These are phyloP conservation scores for Augochlorella aurata DNA, from an alignment of 2,888 invertebrate species.

Conservation along the genomic window DNA sequence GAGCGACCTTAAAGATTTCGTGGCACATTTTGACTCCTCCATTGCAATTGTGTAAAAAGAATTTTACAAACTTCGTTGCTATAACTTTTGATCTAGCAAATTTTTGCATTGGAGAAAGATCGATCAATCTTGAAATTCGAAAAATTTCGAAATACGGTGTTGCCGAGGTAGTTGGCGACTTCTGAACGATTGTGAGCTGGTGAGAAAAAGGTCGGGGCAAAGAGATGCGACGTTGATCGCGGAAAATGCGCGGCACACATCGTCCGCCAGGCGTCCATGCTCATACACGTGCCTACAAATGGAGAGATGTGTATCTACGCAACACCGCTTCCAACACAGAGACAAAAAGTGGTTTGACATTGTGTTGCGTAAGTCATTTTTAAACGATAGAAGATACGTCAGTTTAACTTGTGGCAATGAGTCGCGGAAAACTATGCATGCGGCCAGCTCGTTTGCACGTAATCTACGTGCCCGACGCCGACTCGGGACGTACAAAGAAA, in stretches of 20 bases:
- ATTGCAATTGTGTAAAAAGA: too few species aligned
- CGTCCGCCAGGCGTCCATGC: background rate
- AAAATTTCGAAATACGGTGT: background rate
- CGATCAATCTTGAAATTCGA: too few species aligned
- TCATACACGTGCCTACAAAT: conserved; percentile 13
- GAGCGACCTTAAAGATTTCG: too few species aligned
- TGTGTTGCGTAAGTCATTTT: conserved; percentile 52
- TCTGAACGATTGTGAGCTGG: background rate
- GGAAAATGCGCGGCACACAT: conserved; percentile 16
- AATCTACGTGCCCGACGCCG: background rate
- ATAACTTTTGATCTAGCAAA: too few species aligned
- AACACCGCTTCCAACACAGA: background rate
- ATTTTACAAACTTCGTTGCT: too few species aligned
- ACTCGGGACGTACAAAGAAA: conserved; percentile 15
- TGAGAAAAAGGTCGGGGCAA: background rate
- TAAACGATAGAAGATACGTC: conserved; percentile 32
- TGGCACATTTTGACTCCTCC: too few species aligned
- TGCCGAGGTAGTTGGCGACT: background rate
- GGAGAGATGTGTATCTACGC: conserved; percentile 1
- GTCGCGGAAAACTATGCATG: conserved; percentile 16
- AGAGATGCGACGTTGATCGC: background rate
- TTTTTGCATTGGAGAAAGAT: too few species aligned
- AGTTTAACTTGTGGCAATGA: conserved; percentile 26
- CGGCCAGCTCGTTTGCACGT: conserved; percentile 7
- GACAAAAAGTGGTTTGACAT: conserved; percentile 21